Percentiles rank a stretch among this genome's conserved stretches.
These are phyloP conservation scores for Ericerus pela DNA, from an alignment of 1,140 invertebrate genomes.

Conservation along the genomic window DNA sequence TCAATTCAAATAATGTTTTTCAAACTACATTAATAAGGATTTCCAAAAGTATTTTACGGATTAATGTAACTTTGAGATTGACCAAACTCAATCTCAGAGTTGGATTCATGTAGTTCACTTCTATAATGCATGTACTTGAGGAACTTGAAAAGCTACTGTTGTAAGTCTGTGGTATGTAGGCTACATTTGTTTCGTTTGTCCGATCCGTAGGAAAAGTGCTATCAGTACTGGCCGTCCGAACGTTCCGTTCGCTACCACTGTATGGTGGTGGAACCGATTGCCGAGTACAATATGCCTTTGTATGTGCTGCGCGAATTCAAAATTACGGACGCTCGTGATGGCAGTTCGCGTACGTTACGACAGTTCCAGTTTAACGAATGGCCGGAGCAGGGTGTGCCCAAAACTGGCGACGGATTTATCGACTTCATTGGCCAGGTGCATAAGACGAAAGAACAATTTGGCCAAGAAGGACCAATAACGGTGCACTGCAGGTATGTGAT, in stretches of 20 bases:
- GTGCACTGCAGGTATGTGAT: conserved; percentile 81
- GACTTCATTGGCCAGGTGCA: conserved; percentile 98
- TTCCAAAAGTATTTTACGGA: too few species aligned
- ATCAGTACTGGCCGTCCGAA: conserved; percentile 98
- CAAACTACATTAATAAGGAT: too few species aligned
- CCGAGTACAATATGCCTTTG: conserved; percentile 98
- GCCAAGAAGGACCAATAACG: conserved; percentile 96
- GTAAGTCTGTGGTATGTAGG: too few species aligned
- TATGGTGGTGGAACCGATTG: conserved; percentile 96
- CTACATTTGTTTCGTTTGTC: neutral
- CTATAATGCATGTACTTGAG: too few species aligned
- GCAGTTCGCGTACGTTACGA: conserved; percentile 85
- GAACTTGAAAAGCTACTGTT: too few species aligned
- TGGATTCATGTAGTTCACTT: too few species aligned
- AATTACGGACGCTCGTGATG: conserved; percentile 85
- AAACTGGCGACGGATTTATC: conserved; percentile 94
- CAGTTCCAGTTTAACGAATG: conserved; percentile 99
- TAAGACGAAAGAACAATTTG: conserved; percentile 99
- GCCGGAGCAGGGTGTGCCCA: conserved; percentile 96
- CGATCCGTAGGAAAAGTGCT: conserved; percentile 75
- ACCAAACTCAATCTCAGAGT: too few species aligned
- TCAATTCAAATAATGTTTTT: too few species aligned
- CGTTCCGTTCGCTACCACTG: conserved; percentile 89
- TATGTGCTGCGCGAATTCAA: conserved; percentile 98
- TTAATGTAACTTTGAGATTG: too few species aligned